Evolutionary conservation across 2,797 vertebrate genomes (phyloP).

Genomic region (Spea hammondii): DNA sequence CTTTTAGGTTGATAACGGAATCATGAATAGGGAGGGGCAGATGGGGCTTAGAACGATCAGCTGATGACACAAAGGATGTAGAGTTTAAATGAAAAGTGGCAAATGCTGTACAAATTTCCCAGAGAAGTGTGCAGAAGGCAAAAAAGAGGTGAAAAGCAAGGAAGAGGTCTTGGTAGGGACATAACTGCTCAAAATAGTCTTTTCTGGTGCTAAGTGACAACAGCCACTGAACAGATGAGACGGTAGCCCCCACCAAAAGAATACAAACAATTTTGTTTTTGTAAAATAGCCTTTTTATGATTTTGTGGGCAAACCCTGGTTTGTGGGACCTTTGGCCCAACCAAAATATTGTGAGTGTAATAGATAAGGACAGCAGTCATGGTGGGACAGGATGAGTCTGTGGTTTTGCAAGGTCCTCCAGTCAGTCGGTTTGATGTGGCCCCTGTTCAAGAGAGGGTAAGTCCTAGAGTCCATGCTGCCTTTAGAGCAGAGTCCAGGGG

Average conservation of each 20-base stretch:
- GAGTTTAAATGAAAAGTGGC: background rate
- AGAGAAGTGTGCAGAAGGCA: background rate
- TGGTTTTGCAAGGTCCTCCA: background rate
- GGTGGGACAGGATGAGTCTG: background rate
- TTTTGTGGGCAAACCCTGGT: background rate
- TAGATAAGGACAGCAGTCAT: background rate
- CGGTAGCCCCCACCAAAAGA: no score
- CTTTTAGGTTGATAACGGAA: background rate
- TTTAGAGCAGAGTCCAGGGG: constrained; percentile 2
- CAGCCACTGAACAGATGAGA: background rate
- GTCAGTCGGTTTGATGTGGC: background rate
- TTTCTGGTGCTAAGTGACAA: background rate
- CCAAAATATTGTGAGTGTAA: background rate
- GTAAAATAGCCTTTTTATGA: background rate
- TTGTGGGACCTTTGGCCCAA: background rate
- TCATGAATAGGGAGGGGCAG: background rate
- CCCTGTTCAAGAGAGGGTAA: background rate
- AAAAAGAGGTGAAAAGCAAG: background rate
- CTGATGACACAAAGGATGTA: background rate
- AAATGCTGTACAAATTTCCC: background rate
- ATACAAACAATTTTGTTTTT: background rate
- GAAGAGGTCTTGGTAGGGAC: background rate
- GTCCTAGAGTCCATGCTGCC: background rate
- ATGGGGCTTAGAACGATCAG: background rate
- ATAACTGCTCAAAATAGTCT: background rate